These are phyloP conservation scores for Neomicropteryx cornuta DNA, from an alignment of 1,140 invertebrate species.

Conservation along the genomic window DNA sequence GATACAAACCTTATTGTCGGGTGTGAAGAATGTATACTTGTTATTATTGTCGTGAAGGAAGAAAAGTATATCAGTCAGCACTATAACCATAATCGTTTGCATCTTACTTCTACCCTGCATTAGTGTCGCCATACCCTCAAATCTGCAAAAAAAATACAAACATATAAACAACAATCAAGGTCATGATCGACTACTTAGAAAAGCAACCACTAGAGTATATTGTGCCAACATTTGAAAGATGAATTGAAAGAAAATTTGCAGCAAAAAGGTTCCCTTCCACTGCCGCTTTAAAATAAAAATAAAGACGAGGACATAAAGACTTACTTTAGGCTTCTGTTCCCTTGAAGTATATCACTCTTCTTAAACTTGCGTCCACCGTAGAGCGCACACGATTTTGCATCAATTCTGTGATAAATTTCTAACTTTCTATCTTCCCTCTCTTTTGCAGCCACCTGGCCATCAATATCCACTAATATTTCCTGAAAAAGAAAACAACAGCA, in stretches of 20 bases:
- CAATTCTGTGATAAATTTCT: conserved; percentile 87
- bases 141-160: conserved; percentile 37
- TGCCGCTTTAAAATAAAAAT: no score
- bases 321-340: conserved; percentile 67
- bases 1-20: conserved; percentile 62
- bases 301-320: conserved; percentile 15
- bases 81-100: conserved; percentile 74
- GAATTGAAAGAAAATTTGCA: no score
- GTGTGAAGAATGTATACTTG: conserved; percentile 73
- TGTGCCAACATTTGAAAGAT: no score
- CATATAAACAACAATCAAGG: background rate
- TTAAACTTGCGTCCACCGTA: conserved; percentile 82
- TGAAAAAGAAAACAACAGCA: conserved; percentile 22
- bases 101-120: conserved; percentile 78
- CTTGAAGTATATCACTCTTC: conserved; percentile 83
- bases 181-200: background rate
- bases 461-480: conserved; percentile 78
- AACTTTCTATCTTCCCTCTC: conserved; percentile 79
- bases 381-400: conserved; percentile 80
- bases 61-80: conserved; percentile 83
- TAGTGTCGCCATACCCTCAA: conserved; percentile 72
- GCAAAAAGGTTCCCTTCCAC: no score
- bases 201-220: background rate
- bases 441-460: conserved; percentile 84
- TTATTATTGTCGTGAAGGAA: conserved; percentile 80